Base-by-base conservation (phyloP, 1,140 invertebrate species). In the Drosophila ohnishii region DNA sequence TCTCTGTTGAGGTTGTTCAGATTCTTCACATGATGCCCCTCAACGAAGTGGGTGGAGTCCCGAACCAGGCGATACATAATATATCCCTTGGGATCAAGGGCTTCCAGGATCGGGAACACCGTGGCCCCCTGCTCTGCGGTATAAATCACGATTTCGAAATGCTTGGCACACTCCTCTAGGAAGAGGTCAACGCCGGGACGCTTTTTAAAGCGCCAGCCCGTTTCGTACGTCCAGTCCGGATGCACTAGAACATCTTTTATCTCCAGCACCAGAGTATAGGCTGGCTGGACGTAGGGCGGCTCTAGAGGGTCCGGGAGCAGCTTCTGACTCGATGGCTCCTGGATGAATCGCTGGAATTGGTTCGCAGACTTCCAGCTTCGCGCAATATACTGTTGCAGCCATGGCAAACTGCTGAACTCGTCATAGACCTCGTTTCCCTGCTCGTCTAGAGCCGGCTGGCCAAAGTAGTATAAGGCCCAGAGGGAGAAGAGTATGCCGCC, bases 101-200 rank as follows among this genome's bases (percentile, higher is more conserved):
- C 95, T 90, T 99, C 97, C 25, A 99, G 93, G 37, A 99, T 95
- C 1, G 98, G 98, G 92, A 96, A 98, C 6, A 98, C 97, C 64
- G 97, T 98, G 94, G 97, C 78, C 72, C 96, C 96, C 79, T 95
- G 95, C 91, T 99, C 98, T 25, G 96, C 95, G 1, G 99, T 99
- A 91, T 98, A 99, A 39, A 99, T 95, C 13, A 99, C 98, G 76
- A 99, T 95, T 94, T 99, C 99, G 93, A 98, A 99, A 65, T 97
- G 93, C 25, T 97, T 97, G 39, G 96, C 96, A 40, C 98, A 94
- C 81, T 97, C 95, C 78, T 98, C 95, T 7, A 99, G 92, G 92
- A 99, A 99, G 69, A 97, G 95, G 86, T 99, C 98, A 0, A 99
- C 94, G 42, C 97, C 98, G n/a, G 99, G 99, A 48, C 99, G 94